phyloP scores from a whole-genome alignment of 2,888 invertebrate species.

The Megamerina dolium region DNA sequence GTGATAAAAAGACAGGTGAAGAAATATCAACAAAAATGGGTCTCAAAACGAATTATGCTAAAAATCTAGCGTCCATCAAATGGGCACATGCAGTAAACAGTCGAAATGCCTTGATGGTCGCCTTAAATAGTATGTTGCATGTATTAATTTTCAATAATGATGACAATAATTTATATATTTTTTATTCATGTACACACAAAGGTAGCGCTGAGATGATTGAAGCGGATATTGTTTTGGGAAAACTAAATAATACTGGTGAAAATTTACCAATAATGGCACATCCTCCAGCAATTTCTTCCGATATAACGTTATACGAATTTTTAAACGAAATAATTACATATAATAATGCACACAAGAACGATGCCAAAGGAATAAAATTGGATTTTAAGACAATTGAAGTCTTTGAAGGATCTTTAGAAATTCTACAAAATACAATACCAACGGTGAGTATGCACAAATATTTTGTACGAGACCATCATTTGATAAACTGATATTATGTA shows the following conservation, averaged over 20 bases:
- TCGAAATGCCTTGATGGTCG: conserved; percentile 55
- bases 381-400: conserved; percentile 81
- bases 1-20: too few relatives aligned
- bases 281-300: conserved; percentile 66
- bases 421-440: conserved; percentile 45
- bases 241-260: conserved; percentile 49
- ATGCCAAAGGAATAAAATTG: conserved; percentile 73
- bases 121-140: conserved; percentile 55
- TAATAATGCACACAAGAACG: conserved; percentile 45
- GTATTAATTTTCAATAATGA: not conserved
- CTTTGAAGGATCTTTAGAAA: conserved; percentile 55
- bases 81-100: conserved; percentile 88
- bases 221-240: conserved; percentile 74
- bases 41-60: too few relatives aligned
- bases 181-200: conserved; percentile 14
- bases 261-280: conserved; percentile 79
- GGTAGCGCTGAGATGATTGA: conserved; percentile 73
- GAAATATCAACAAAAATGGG: too few relatives aligned
- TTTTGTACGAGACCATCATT: not conserved
- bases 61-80: too few relatives aligned
- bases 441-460: conserved; percentile 39
- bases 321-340: conserved; percentile 55
- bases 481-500: too few relatives aligned
- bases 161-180: not conserved
- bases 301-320: conserved; percentile 70